Percentiles rank a stretch among this genome's conserved stretches.
These are phyloP conservation scores for Eurosta solidaginis DNA, from an alignment of 1,140 invertebrate genomes.

Conservation along the genomic window DNA sequence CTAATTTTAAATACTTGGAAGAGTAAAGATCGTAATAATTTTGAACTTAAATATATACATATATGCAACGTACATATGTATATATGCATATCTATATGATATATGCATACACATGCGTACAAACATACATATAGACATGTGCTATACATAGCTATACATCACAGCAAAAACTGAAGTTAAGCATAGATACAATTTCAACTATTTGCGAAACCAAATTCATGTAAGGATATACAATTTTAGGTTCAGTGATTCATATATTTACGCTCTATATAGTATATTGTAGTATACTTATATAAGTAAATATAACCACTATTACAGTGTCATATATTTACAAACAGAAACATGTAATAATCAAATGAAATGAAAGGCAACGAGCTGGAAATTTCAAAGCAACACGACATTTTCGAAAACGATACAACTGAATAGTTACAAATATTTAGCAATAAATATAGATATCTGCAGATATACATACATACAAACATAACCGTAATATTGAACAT, in stretches of 20 bases:
- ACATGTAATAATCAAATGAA: background rate
- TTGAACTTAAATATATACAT: background rate
- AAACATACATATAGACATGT: background rate
- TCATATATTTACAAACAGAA: background rate
- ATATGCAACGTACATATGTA: background rate
- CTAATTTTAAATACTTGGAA: background rate
- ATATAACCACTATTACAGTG: too few relatives aligned
- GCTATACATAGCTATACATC: too few relatives aligned
- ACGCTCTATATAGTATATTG: too few relatives aligned
- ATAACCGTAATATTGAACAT: too few relatives aligned
- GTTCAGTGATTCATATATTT: too few relatives aligned
- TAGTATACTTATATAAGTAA: too few relatives aligned
- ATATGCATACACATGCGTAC: background rate
- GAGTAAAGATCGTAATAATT: background rate
- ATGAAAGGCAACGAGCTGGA: conserved; percentile 19
- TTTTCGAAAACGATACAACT: conserved; percentile 9
- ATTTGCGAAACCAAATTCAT: too few relatives aligned
- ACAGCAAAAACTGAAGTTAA: too few relatives aligned
- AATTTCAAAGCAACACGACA: conserved; percentile 7
- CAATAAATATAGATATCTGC: too few relatives aligned
- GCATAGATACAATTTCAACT: too few relatives aligned
- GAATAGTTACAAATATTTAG: conserved; percentile 1
- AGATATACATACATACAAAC: background rate
- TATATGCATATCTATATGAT: background rate
- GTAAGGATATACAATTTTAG: too few relatives aligned